These are phyloP conservation scores for Hydractinia echinata DNA, from an alignment of 30 jellyfish, hydroid and myxozoan species.

Conservation along the genomic window DNA sequence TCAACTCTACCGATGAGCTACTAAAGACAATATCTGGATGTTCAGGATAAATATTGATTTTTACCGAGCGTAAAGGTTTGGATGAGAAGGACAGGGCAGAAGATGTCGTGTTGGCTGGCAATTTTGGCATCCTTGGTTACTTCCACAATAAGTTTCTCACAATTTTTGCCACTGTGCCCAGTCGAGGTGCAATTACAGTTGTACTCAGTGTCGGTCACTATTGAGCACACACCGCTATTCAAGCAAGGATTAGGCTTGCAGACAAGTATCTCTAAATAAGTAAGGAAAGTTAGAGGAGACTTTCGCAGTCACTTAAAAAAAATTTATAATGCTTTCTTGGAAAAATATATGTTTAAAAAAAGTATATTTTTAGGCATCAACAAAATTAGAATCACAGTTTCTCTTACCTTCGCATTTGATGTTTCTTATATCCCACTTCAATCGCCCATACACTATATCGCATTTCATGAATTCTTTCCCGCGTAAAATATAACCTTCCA, in stretches of 20 bases:
- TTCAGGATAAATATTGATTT: constrained; percentile 37
- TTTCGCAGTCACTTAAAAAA: not conserved
- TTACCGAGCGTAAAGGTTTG: constrained; percentile 36
- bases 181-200: constrained; percentile 79
- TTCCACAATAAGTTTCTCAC: constrained; percentile 48
- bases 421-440: constrained; percentile 38
- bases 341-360: not conserved
- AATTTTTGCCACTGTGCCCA: constrained; percentile 56
- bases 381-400: not conserved
- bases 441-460: constrained; percentile 33
- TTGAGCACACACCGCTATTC: constrained; percentile 61
- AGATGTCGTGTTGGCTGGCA: constrained; percentile 27
- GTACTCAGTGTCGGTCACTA: constrained; percentile 52
- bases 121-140: constrained; percentile 49
- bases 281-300: not conserved
- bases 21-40: constrained; percentile 36
- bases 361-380: not conserved
- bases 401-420: constrained; percentile 63
- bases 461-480: constrained; percentile 66
- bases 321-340: not conserved
- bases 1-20: constrained; percentile 26
- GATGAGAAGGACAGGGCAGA: constrained; percentile 24
- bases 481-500: constrained; percentile 59
- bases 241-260: constrained; percentile 93
- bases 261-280: constrained; percentile 60